Percentiles rank a stretch among this genome's conserved stretches.
Evolutionary conservation across 23 tunicate genomes (phyloP).

Genomic region (Trididemnum clinides): DNA sequence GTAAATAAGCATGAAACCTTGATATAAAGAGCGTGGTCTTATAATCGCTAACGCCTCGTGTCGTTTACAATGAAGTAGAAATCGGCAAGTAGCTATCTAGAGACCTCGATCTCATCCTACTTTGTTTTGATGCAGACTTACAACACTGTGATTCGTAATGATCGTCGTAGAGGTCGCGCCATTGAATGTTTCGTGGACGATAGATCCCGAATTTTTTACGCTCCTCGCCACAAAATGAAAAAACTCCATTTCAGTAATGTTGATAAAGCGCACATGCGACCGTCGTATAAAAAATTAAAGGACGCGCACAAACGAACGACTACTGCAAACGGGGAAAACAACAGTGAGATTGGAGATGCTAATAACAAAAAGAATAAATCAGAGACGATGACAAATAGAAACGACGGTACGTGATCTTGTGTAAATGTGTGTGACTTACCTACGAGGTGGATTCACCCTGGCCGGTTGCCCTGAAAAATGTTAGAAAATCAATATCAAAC

Average conservation of each 20-base stretch:
- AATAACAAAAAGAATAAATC: not conserved
- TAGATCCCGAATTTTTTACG: constrained; percentile 56
- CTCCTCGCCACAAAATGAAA: constrained; percentile 55
- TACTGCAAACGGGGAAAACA: not conserved
- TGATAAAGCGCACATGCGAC: not conserved
- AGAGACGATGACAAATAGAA: too few relatives aligned
- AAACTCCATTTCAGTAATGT: not conserved
- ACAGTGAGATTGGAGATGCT: not conserved
- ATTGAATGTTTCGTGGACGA: constrained; percentile 89
- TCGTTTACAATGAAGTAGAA: too few relatives aligned
- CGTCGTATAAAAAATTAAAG: constrained; percentile 22
- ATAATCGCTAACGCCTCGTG: too few relatives aligned
- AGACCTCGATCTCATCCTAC: too few relatives aligned
- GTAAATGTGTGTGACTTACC: too few relatives aligned
- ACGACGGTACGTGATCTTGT: too few relatives aligned
- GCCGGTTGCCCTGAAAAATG: too few relatives aligned
- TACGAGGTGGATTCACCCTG: too few relatives aligned
- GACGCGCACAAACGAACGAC: not conserved
- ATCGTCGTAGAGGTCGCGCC: constrained; percentile 45
- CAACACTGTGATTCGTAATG: constrained; percentile 71
- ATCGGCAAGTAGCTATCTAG: too few relatives aligned
- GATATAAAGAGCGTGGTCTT: too few relatives aligned
- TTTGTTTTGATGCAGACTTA: constrained; percentile 42
- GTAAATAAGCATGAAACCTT: too few relatives aligned
- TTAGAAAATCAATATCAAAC: too few relatives aligned